Evolutionary conservation across 2,797 vertebrate species (phyloP).

Genomic region (Astyanax mexicanus): DNA sequence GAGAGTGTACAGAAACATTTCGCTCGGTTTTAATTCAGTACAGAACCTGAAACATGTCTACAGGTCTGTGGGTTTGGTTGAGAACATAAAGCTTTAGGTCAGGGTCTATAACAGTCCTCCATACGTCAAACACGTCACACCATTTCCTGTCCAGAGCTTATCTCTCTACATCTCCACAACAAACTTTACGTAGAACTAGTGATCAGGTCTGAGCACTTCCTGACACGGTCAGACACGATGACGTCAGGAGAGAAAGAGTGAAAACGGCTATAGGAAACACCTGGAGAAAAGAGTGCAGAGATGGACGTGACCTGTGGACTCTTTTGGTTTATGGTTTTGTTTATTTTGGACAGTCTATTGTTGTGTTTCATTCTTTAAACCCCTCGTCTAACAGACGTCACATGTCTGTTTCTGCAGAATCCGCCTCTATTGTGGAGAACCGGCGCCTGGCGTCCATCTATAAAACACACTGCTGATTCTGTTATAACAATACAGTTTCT

Average conservation of each 20-base stretch:
- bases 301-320: slow-evolving; percentile 48
- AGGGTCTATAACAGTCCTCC: not conserved
- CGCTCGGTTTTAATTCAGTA: too few species aligned
- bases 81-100: slow-evolving; percentile 14
- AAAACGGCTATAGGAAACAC: slow-evolving; percentile 74
- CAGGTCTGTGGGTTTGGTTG: not conserved
- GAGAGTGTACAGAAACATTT: too few species aligned
- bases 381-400: not conserved
- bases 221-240: slow-evolving; percentile 44
- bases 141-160: slow-evolving; percentile 19
- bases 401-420: not conserved
- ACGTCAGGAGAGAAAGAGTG: slow-evolving; percentile 60
- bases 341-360: slow-evolving; percentile 27
- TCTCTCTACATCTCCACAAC: not conserved
- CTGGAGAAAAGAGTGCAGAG: slow-evolving; percentile 66
- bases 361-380: slow-evolving; percentile 11
- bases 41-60: not conserved
- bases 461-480: not conserved
- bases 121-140: not conserved
- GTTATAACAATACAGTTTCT: too few species aligned
- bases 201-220: slow-evolving; percentile 43
- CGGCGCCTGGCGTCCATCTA: not conserved
- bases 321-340: slow-evolving; percentile 51
- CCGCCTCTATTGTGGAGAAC: not conserved
- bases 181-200: slow-evolving; percentile 24